Percentiles rank a stretch among this genome's conserved stretches.
phyloP scores from a whole-genome alignment of 2,888 invertebrate species.

The Agrypnus murinus region DNA sequence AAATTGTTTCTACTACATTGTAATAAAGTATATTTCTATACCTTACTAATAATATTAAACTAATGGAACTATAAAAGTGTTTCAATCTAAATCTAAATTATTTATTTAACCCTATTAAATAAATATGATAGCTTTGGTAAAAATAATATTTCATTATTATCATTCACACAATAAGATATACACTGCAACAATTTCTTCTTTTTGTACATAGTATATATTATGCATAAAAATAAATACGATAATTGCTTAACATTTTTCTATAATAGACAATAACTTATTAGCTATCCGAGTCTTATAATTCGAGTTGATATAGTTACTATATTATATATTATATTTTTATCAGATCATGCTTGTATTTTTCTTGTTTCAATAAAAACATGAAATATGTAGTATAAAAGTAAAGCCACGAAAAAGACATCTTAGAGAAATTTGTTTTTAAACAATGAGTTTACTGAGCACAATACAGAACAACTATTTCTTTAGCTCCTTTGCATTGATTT shows the following conservation, averaged over 20 bases:
- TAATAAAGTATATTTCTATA: too few species aligned
- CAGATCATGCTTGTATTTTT: background rate
- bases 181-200: background rate
- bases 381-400: conserved; percentile 14
- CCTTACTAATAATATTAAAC: conserved; percentile 5
- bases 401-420: too few species aligned
- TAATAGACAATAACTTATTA: conserved; percentile 12
- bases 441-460: conserved; percentile 10
- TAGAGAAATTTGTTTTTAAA: too few species aligned
- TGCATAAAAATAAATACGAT: conserved; percentile 23
- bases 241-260: conserved; percentile 21
- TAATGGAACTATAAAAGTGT: conserved; percentile 12
- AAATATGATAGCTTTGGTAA: conserved; percentile 25
- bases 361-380: background rate
- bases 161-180: background rate
- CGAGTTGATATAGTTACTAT: conserved; percentile 26
- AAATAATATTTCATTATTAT: conserved; percentile 4
- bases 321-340: background rate
- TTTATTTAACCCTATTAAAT: background rate
- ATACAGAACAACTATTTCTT: too few species aligned
- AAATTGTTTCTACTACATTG: too few species aligned
- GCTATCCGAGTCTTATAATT: conserved; percentile 33
- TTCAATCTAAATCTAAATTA: conserved; percentile 2
- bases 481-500: too few species aligned
- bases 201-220: conserved; percentile 16